A percentile compares a stretch with the other conserved stretches of the same genome.
phyloP scores from a whole-genome alignment of 2,113 vertebrate genomes.

The Coryphaenoides rupestris region DNA sequence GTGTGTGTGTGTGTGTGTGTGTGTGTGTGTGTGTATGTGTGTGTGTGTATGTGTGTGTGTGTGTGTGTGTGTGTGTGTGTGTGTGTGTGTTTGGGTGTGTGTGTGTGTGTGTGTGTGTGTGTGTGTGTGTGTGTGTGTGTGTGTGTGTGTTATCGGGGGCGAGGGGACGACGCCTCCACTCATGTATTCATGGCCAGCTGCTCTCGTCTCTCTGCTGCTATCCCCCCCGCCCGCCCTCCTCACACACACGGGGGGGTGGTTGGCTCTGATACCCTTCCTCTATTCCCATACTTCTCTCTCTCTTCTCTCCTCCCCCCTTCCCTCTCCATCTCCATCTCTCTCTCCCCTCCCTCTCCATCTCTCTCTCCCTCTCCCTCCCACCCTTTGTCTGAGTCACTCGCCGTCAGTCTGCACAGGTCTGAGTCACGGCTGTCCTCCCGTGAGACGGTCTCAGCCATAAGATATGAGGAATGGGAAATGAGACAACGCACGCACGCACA shows the following conservation, averaged over 20 bases:
- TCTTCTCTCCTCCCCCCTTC: slow-evolving; percentile 4
- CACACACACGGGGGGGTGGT: slow-evolving; percentile 16
- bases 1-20: no score
- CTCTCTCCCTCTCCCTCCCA: slow-evolving; percentile 27
- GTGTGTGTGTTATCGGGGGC: slow-evolving; percentile 12
- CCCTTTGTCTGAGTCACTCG: slow-evolving; percentile 62
- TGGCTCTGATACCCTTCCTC: slow-evolving; percentile 28
- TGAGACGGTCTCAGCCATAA: slow-evolving; percentile 62
- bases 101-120: no score
- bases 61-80: no score
- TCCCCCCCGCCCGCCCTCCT: slow-evolving; percentile 3
- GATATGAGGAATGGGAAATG: slow-evolving; percentile 64
- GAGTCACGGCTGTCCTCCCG: slow-evolving; percentile 64
- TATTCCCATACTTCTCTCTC: slow-evolving; percentile 15
- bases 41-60: no score
- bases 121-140: slow-evolving; percentile 8
- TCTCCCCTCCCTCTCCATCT: slow-evolving; percentile 6
- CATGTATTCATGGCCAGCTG: slow-evolving; percentile 67
- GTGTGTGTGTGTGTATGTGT: no score
- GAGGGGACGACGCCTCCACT: slow-evolving; percentile 38
- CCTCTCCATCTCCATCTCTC: slow-evolving; percentile 28
- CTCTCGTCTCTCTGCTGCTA: slow-evolving; percentile 63
- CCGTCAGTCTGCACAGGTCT: slow-evolving; percentile 63
- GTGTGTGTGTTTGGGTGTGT: no score
- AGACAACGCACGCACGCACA: slow-evolving; percentile 35